Percentiles rank a stretch among this genome's conserved stretches.
These are phyloP conservation scores for Oophaga sylvatica DNA, from an alignment of 2,797 vertebrate genomes.

Conservation along the genomic window DNA sequence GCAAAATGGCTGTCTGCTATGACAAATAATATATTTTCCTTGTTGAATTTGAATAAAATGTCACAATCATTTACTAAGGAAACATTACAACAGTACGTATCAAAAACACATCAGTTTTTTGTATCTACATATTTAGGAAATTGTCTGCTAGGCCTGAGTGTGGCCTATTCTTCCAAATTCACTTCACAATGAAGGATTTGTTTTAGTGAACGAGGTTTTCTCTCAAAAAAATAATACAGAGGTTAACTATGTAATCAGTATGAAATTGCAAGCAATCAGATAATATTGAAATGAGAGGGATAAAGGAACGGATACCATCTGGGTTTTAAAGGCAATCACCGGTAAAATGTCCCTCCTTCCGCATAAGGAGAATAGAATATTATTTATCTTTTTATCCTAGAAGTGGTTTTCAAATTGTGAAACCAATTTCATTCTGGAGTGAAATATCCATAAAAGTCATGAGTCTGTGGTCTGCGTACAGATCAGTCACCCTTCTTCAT, in stretches of 20 bases:
- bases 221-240: slow-evolving; percentile 27
- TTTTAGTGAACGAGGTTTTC: slow-evolving; percentile 40
- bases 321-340: slow-evolving; percentile 54
- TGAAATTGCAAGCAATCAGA: slow-evolving; percentile 60
- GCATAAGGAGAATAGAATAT: slow-evolving; percentile 56
- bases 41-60: neutral
- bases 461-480: slow-evolving; percentile 38
- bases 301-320: slow-evolving; percentile 57
- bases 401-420: slow-evolving; percentile 57
- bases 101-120: neutral
- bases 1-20: neutral
- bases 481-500: slow-evolving; percentile 23
- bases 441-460: slow-evolving; percentile 53
- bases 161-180: slow-evolving; percentile 27
- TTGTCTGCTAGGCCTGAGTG: slow-evolving; percentile 6
- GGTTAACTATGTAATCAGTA: slow-evolving; percentile 59
- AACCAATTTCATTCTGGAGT: slow-evolving; percentile 53
- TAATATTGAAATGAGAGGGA: slow-evolving; percentile 61
- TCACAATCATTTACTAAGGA: too few relatives aligned
- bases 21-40: neutral
- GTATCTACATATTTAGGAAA: slow-evolving; percentile 16
- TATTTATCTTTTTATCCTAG: slow-evolving; percentile 54
- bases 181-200: slow-evolving; percentile 35
- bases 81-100: neutral
- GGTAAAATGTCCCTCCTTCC: slow-evolving; percentile 53